Conservation (phyloP, 53 echinoderm and acorn worm genomes). For the Stichopus horrens region DNA sequence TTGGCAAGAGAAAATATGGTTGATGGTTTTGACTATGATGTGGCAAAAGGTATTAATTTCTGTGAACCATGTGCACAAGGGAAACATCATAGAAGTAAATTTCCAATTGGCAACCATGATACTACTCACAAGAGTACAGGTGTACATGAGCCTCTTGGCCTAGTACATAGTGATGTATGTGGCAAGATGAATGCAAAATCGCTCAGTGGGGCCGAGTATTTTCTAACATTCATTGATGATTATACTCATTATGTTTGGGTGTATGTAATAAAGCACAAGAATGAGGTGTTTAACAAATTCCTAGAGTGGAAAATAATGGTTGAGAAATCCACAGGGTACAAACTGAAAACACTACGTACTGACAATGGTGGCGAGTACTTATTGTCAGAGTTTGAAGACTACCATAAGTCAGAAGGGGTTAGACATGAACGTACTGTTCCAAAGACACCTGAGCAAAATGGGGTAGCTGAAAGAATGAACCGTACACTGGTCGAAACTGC, state of each 20-base stretch:
- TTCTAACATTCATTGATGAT: slow-evolving; percentile 10
- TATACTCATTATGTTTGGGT: slow-evolving; percentile 3
- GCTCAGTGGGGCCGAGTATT: neutral
- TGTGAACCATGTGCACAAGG: slow-evolving; percentile 24
- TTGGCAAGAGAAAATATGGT: neutral
- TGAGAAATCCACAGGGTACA: neutral
- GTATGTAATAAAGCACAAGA: neutral
- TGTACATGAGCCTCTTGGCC: no score
- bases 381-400: neutral
- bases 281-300: neutral
- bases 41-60: neutral
- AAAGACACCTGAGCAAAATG: neutral
- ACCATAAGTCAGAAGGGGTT: neutral
- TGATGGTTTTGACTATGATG: slow-evolving; percentile 30
- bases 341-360: neutral
- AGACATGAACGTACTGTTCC: neutral
- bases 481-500: neutral
- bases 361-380: slow-evolving; percentile 11
- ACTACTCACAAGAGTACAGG: no score
- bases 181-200: neutral
- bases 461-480: slow-evolving; percentile 15
- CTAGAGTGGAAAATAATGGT: neutral
- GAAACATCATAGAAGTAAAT: slow-evolving; percentile 16
- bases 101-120: neutral
- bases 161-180: no score